phyloP scores from a whole-genome alignment of 2,113 vertebrate species.

The Caracal caracal region DNA sequence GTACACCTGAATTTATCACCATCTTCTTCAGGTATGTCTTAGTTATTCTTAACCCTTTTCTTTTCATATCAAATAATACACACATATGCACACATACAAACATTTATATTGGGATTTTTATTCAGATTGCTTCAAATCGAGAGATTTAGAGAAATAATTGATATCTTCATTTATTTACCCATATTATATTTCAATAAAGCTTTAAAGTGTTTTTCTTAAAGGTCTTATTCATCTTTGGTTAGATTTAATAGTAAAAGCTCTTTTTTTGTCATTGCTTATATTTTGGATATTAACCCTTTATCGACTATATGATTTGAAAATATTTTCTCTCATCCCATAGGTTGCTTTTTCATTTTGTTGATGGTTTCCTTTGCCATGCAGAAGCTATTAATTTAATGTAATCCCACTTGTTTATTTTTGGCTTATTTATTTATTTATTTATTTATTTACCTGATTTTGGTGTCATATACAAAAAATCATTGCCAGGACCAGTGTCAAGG shows the following conservation, averaged over 20 bases:
- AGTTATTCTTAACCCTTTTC: background rate
- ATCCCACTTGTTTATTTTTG: too few species aligned
- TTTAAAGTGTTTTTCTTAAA: constrained; percentile 6
- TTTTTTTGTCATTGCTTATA: background rate
- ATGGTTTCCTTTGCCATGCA: too few species aligned
- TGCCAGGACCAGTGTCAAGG: too few species aligned
- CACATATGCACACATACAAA: background rate
- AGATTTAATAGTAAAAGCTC: background rate
- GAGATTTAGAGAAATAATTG: background rate
- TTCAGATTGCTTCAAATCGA: background rate
- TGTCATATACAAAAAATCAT: too few species aligned
- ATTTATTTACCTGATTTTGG: background rate
- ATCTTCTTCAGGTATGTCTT: background rate
- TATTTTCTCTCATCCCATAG: too few species aligned
- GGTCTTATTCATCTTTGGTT: background rate
- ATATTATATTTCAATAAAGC: background rate
- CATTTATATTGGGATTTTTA: background rate
- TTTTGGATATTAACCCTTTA: too few species aligned
- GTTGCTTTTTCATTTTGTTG: too few species aligned
- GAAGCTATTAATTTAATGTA: too few species aligned
- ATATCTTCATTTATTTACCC: background rate
- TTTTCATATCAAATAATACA: background rate
- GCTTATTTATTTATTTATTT: too few species aligned
- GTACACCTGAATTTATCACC: background rate
- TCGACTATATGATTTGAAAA: too few species aligned